Conservation (phyloP, 1,140 invertebrate species). For the Leguminivora glycinivorella region DNA sequence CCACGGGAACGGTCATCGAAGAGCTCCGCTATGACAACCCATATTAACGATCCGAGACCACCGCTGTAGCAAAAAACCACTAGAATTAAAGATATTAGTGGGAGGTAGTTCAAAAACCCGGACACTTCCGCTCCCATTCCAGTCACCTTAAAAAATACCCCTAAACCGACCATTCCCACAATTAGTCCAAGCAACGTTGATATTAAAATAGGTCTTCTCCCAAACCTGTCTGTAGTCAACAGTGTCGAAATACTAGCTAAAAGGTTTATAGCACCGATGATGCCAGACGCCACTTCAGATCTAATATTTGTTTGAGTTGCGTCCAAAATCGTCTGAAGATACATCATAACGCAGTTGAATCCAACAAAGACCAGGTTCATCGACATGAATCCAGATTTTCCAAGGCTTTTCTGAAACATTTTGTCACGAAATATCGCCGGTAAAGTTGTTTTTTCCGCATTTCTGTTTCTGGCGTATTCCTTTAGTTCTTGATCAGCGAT, state of each 20-base stretch:
- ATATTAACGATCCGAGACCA: conserved; percentile 57
- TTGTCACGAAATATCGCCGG: conserved; percentile 38
- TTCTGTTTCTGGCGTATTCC: conserved; percentile 32
- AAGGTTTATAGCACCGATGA: conserved; percentile 82
- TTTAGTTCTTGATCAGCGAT: conserved; percentile 42
- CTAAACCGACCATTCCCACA: conserved; percentile 47
- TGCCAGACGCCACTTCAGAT: conserved; percentile 81
- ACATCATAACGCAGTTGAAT: conserved; percentile 85
- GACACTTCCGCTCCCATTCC: conserved; percentile 54
- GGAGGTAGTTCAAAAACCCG: conserved; percentile 73
- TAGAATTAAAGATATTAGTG: conserved; percentile 79
- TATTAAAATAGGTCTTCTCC: conserved; percentile 81
- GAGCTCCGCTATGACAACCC: conserved; percentile 38
- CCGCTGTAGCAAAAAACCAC: conserved; percentile 76
- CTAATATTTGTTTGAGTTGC: conserved; percentile 79
- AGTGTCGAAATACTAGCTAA: conserved; percentile 78
- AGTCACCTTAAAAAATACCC: conserved; percentile 78
- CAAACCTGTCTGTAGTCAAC: conserved; percentile 80
- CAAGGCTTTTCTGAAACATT: conserved; percentile 40
- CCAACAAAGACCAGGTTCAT: conserved; percentile 73
- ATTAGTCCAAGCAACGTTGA: neutral
- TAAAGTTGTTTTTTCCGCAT: conserved; percentile 31
- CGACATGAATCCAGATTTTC: neutral
- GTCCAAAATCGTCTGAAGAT: conserved; percentile 83
- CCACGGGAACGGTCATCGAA: conserved; percentile 40